These are phyloP conservation scores for Eurystomus gularis DNA, from an alignment of 2,113 vertebrate species.

Conservation along the genomic window DNA sequence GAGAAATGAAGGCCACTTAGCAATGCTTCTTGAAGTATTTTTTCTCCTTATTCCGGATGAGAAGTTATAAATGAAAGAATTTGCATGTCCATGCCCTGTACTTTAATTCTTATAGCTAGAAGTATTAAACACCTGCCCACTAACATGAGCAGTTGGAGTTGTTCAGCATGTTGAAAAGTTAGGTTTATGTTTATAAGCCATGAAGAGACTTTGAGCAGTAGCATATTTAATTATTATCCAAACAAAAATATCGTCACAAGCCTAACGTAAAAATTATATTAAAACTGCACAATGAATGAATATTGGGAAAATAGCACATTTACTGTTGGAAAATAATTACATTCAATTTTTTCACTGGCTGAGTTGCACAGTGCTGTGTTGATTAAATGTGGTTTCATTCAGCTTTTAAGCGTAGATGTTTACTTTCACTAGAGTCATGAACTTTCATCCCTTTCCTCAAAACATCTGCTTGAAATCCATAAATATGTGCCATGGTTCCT, in stretches of 20 bases:
- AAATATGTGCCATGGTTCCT: background rate
- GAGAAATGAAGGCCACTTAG: background rate
- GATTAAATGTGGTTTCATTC: slow-evolving; percentile 31
- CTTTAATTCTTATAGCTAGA: background rate
- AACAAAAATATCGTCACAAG: background rate
- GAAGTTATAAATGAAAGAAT: background rate
- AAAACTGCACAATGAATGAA: background rate
- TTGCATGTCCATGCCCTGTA: background rate
- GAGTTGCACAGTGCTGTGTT: background rate
- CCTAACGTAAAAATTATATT: background rate
- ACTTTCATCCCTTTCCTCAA: background rate
- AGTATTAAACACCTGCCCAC: background rate
- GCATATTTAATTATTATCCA: background rate
- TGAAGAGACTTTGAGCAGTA: background rate
- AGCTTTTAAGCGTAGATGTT: background rate
- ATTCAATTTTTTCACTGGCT: background rate
- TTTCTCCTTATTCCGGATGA: background rate
- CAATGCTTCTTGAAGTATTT: background rate
- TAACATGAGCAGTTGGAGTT: background rate
- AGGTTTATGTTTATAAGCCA: background rate
- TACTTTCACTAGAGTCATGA: background rate
- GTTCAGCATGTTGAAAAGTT: background rate
- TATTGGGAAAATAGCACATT: background rate
- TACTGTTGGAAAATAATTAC: background rate
- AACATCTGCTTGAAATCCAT: background rate